These are phyloP conservation scores for Morone saxatilis DNA, from an alignment of 2,113 vertebrate genomes.

Conservation along the genomic window DNA sequence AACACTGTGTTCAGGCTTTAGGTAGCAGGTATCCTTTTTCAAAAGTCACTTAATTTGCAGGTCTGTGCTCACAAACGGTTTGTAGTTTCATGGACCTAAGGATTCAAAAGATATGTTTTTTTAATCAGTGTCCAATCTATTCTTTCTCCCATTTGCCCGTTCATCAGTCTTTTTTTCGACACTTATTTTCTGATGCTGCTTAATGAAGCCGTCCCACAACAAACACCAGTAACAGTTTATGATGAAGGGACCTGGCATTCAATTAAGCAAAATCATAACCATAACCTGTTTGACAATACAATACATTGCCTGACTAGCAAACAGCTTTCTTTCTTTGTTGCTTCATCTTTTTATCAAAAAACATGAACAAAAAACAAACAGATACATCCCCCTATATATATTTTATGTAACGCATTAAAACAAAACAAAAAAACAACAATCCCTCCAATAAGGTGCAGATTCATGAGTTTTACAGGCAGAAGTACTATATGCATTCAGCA, in stretches of 20 bases:
- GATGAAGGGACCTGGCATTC: conserved; percentile 15
- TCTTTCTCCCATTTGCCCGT: background rate
- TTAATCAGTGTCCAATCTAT: background rate
- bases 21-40: too few relatives aligned
- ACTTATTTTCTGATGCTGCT: conserved; percentile 12
- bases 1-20: too few relatives aligned
- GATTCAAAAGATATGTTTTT: background rate
- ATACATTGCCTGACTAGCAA: conserved; percentile 8
- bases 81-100: background rate
- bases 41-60: too few relatives aligned
- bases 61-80: too few relatives aligned
- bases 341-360: conserved; percentile 5
- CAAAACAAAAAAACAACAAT: conserved; percentile 29
- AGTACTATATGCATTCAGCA: conserved; percentile 49
- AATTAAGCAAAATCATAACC: conserved; percentile 44
- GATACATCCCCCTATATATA: conserved; percentile 9
- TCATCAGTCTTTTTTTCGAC: background rate
- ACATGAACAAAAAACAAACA: conserved; percentile 3
- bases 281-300: conserved; percentile 60
- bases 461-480: conserved; percentile 58
- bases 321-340: too few relatives aligned
- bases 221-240: conserved; percentile 22
- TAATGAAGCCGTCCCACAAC: conserved; percentile 4
- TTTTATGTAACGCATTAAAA: too few relatives aligned
- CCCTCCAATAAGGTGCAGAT: conserved; percentile 71